A percentile compares a stretch with the other conserved stretches of the same genome.
Conservation (phyloP, 2,888 invertebrate species). For the Apoda limacodes region DNA sequence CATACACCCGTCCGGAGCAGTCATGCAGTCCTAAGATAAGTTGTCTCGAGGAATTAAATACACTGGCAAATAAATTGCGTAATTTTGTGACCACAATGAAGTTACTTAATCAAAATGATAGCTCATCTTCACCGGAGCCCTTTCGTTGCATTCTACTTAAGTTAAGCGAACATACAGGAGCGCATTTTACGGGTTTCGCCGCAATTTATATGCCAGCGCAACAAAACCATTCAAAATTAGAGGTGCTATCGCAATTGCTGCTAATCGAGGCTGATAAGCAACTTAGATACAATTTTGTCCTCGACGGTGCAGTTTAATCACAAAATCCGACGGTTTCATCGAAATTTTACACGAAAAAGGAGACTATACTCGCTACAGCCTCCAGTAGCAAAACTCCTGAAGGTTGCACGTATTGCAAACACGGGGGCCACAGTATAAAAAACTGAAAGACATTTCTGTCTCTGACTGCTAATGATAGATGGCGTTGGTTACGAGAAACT, state of each 20-base stretch:
- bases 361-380: slow-evolving; percentile 1
- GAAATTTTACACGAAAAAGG: neutral
- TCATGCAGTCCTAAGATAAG: too few species aligned
- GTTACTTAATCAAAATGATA: too few species aligned
- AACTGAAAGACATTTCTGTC: neutral
- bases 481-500: slow-evolving; percentile 3
- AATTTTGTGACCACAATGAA: too few species aligned
- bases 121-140: slow-evolving; percentile 3
- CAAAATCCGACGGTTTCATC: neutral
- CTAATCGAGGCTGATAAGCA: slow-evolving; percentile 2
- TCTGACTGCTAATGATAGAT: too few species aligned
- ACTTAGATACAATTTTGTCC: too few species aligned
- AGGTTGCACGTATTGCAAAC: too few species aligned
- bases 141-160: slow-evolving; percentile 4
- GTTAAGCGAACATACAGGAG: slow-evolving; percentile 5
- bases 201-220: too few species aligned
- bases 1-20: too few species aligned
- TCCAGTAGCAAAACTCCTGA: too few species aligned
- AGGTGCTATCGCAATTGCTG: neutral
- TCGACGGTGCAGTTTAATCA: neutral
- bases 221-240: too few species aligned
- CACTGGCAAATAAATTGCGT: slow-evolving; percentile 3
- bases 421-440: slow-evolving; percentile 4
- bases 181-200: slow-evolving; percentile 4
- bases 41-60: too few species aligned